Evolutionary conservation across 2,113 vertebrate species (phyloP), one percentile per base, ranked within the genome.

Genomic region (Rhea pennata): DNA sequence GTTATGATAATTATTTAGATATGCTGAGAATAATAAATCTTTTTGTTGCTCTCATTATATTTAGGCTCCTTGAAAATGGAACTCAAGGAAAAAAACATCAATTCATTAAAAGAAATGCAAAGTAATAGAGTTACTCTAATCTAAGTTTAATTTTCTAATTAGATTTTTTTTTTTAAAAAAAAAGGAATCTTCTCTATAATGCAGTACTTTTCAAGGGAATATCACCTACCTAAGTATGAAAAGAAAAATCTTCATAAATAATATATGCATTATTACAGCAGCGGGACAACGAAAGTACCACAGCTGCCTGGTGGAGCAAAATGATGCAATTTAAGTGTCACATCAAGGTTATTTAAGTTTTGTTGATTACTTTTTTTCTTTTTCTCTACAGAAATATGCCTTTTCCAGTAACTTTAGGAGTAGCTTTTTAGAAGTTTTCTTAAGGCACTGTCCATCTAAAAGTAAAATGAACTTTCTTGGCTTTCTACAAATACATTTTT

Each of bases 81-180:
- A 83, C 72, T 4, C 2, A 21, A 94, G 44, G 13, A 93, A 12
- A 93, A 92, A 91, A 73, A 93, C 44, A 96, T 27, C 5, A 54
- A 21, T 29, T 96, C 36, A 86, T 93, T 94, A 86, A 91, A 90
- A 89, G 33, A 95, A 84, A 88, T 75, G 87, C 33, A 83, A 85
- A 87, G 14, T 59, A 88, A 93, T 76, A 82, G 27, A 33, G 36
- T 94, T 94, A 6, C 5, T 85, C 31, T 91, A 84, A 77, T 84
- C 62, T 88, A 51, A 6, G 69, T 94, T 95, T 93, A 88, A 90
- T 64, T 72, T 88, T 69, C 56, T 95, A 84, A 96, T 92, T 95
- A 87, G 10, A 33, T 89, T 90, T 95, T 90, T 94, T 36, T 36
- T 36, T 36, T 36, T 36, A 36, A 36, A 36, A 36, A 36, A 36